A percentile compares a stretch with the other conserved stretches of the same genome.
phyloP scores from a whole-genome alignment of 2,888 invertebrate species.

The Phyllotreta striolata region DNA sequence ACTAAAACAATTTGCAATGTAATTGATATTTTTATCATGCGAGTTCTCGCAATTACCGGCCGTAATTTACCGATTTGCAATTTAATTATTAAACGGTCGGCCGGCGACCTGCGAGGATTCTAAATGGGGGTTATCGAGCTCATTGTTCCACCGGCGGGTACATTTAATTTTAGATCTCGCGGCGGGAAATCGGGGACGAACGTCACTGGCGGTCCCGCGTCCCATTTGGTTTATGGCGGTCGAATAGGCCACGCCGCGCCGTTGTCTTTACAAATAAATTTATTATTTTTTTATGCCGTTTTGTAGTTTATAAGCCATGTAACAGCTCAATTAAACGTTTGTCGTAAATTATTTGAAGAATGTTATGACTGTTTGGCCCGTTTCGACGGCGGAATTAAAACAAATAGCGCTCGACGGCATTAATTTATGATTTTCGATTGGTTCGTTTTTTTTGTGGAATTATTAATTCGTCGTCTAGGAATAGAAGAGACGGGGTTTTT shows the following conservation, averaged over 20 bases:
- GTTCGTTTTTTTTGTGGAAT: neutral
- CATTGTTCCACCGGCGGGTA: neutral
- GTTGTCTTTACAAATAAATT: conserved; percentile 51
- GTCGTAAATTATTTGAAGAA: conserved; percentile 27
- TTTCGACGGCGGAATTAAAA: conserved; percentile 12
- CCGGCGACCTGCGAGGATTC: neutral
- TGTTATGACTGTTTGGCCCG: conserved; percentile 11
- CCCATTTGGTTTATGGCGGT: conserved; percentile 48
- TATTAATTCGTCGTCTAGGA: neutral
- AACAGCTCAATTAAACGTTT: conserved; percentile 45
- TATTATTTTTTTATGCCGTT: conserved; percentile 11
- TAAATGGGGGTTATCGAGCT: neutral
- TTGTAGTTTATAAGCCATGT: conserved; percentile 39
- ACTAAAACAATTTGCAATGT: neutral
- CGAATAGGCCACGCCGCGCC: conserved; percentile 24
- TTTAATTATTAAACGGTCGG: too few relatives aligned
- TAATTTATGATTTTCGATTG: conserved; percentile 13
- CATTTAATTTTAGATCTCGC: neutral
- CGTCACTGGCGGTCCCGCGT: conserved; percentile 47
- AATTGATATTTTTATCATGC: neutral
- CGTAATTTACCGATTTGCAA: too few relatives aligned
- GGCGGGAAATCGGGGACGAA: neutral
- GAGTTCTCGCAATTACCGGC: too few relatives aligned
- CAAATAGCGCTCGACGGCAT: conserved; percentile 5
- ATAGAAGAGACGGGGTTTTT: too few relatives aligned